Base-by-base conservation (phyloP, 1,140 invertebrate genomes). In the Eurosta solidaginis region DNA sequence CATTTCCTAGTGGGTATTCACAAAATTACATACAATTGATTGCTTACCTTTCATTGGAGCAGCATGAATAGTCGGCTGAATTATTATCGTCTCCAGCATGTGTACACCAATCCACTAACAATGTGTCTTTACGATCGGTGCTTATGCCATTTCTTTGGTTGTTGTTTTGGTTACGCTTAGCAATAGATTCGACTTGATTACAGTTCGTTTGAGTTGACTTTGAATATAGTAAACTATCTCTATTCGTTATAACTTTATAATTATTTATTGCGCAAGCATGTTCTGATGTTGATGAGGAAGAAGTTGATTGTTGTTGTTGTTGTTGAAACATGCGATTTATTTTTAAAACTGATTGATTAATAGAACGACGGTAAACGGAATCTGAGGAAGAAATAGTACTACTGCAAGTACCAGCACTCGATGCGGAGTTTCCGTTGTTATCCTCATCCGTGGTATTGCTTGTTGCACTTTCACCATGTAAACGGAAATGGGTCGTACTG, bases 381-480 rank as follows among this genome's bases (percentile, higher is more conserved):
- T 29, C n/a, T 40, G 59, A 68, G 27, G 59, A 40, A 40, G 59
- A 40, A 17, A n/a, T 68, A 36, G 33, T 68, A n/a, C n/a, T n/a
- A n/a, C n/a, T n/a, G n/a, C n/a, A n/a, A n/a, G n/a, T n/a, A 36
- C 59, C 59, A 12, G 59, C 33, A 40, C 59, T 20, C 27, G 33
- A 68, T 5, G 27, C 17, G 17, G 7, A 2, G 10, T 9, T 29
- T 3, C 29, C 59, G 27, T 20, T 68, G 33, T 68, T n/a, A n/a
- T n/a, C n/a, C n/a, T n/a, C 59, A 33, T 40, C 33, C 1, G 29
- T 42, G 59, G 29, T 68, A 68, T 40, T n/a, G n/a, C n/a, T n/a
- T n/a, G n/a, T n/a, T n/a, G n/a, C n/a, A 42, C 59, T 68, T 68
- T 68, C 59, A 68, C 59, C 59, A 68, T 68, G 59, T 33, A 68